These are phyloP conservation scores for Rhodinocichla rosea DNA, from an alignment of 2,113 vertebrate genomes.

Conservation along the genomic window DNA sequence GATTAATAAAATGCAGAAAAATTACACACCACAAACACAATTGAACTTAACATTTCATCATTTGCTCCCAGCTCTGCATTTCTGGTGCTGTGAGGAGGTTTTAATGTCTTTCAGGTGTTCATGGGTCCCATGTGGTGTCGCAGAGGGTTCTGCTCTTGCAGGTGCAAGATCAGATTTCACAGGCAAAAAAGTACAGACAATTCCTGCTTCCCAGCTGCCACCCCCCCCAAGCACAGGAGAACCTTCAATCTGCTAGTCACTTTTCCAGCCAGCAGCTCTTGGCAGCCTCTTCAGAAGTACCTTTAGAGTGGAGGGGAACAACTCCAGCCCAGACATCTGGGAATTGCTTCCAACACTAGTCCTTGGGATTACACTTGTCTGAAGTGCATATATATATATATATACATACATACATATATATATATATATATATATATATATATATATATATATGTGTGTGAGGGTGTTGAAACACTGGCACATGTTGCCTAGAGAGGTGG, in stretches of 20 bases:
- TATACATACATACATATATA: too few relatives aligned
- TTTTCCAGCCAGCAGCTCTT: not conserved
- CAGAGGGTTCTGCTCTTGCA: not conserved
- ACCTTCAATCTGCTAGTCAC: not conserved
- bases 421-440: too few relatives aligned
- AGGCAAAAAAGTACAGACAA: not conserved
- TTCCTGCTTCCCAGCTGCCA: not conserved
- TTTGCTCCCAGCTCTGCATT: not conserved
- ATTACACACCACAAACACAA: not conserved
- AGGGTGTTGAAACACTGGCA: not conserved
- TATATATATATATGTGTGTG: too few relatives aligned
- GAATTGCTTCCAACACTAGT: not conserved
- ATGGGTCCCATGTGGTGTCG: fast-evolving
- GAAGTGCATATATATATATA: not conserved
- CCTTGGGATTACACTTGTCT: not conserved
- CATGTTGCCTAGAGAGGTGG: not conserved
- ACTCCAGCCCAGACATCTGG: not conserved
- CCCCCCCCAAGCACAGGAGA: not conserved
- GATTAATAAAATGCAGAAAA: not conserved
- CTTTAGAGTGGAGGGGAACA: not conserved
- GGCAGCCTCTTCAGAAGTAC: not conserved
- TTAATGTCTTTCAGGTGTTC: not conserved
- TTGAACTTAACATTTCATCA: not conserved
- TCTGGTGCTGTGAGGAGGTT: fast-evolving
- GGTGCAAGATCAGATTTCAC: too few relatives aligned